phyloP scores from a whole-genome alignment of 2,797 vertebrate species.

The Rhyacichthys aspro region DNA sequence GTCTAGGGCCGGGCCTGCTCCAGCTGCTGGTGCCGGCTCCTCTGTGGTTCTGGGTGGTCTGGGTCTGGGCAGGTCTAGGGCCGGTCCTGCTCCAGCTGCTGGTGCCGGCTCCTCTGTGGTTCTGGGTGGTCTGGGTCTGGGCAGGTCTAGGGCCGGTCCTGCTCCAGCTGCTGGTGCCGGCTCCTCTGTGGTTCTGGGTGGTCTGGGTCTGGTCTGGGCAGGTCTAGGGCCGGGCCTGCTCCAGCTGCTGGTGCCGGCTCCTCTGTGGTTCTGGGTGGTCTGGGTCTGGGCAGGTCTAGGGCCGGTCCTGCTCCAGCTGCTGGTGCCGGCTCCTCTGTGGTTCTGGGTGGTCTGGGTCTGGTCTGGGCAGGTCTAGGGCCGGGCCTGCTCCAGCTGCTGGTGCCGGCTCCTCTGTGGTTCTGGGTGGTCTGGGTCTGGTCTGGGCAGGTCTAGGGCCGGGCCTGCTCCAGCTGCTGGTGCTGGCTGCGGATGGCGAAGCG shows the following conservation, averaged over 20 bases:
- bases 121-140: too few relatives aligned
- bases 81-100: too few relatives aligned
- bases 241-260: conserved; percentile 82
- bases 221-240: conserved; percentile 88
- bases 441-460: conserved; percentile 79
- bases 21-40: too few relatives aligned
- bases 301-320: conserved; percentile 94
- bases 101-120: too few relatives aligned
- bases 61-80: too few relatives aligned
- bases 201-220: background rate
- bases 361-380: conserved; percentile 76
- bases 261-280: background rate
- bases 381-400: conserved; percentile 90
- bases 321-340: conserved; percentile 40
- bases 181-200: too few relatives aligned
- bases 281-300: conserved; percentile 60
- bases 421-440: background rate
- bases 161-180: too few relatives aligned
- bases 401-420: conserved; percentile 39
- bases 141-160: too few relatives aligned
- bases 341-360: background rate
- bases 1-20: too few relatives aligned
- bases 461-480: conserved; percentile 97
- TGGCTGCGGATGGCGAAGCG: conserved; percentile 97
- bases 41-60: too few relatives aligned